Evolutionary conservation across 2,797 vertebrate genomes (phyloP).

Genomic region (Chlorospingus flavigularis): DNA sequence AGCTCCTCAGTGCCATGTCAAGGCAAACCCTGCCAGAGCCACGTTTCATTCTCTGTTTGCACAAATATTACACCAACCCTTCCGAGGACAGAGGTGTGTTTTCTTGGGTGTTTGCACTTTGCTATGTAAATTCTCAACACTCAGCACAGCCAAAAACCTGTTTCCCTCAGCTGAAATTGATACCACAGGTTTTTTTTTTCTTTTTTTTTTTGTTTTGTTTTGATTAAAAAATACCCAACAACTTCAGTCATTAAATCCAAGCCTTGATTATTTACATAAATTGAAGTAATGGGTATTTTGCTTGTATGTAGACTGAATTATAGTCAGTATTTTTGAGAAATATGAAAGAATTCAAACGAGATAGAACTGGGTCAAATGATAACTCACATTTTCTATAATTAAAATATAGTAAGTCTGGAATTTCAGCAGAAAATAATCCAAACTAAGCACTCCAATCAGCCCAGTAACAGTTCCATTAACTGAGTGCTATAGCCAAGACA

Average conservation of each 20-base stretch:
- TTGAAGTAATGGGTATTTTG: background rate
- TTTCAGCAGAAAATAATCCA: background rate
- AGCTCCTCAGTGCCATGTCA: background rate
- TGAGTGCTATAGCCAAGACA: background rate
- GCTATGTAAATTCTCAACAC: background rate
- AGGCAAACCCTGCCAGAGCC: background rate
- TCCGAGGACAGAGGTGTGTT: background rate
- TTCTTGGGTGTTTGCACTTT: slow-evolving; percentile 22
- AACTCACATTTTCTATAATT: background rate
- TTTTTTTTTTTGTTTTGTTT: background rate
- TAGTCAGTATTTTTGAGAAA: background rate
- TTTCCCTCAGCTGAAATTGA: slow-evolving; percentile 6
- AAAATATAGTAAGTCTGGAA: background rate
- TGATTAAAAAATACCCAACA: background rate
- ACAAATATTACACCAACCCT: background rate
- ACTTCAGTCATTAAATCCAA: background rate
- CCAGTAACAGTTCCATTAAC: background rate
- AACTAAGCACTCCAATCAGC: background rate
- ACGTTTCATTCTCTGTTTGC: background rate
- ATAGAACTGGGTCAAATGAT: background rate
- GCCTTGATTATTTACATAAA: background rate
- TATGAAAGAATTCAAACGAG: background rate
- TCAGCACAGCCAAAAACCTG: background rate
- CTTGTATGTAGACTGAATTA: background rate
- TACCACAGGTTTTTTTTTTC: background rate